Evolutionary conservation across 37 sponge, comb jelly and placozoan genomes (phyloP), one percentile per base, ranked within the genome.

Genomic region (Theonella swinhoei): DNA sequence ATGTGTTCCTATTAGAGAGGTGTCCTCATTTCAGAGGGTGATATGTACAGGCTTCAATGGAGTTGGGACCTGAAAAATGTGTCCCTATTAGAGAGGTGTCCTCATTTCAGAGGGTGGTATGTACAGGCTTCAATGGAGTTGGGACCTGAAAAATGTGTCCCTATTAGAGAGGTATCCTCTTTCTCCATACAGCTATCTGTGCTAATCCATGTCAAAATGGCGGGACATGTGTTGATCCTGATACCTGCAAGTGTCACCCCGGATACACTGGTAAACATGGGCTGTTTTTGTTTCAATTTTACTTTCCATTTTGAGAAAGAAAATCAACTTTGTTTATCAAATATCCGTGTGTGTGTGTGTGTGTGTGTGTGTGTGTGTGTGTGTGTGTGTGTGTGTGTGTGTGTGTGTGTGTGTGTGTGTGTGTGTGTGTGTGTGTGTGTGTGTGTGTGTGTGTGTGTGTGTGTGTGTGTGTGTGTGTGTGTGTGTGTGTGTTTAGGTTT

Each of bases 361-460:
- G 76, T 59, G 76, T 59, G 76, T 59, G 76, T 59, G 76, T 59
- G 76, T 59, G 76, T 59, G 76, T 72, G 72, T 72, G 72, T 82
- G 39, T 71, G 62, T 82, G 82, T 82, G 82, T 70, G 82, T 82
- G 73, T 70, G 82, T 82, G 58, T 82, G 73, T 69, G 36, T 43
- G 81, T 81, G 72, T 2, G 60, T 70, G 81, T 81, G 81, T 41
- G 81, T 81, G 81, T 70, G 81, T 69, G 62, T 54, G 81, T 81
- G 81, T 70, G 81, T 81, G 71, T 41, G 72, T 81, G 81, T 70
- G 72, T 81, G 81, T 70, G 72, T 81, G 71, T 70, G 81, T 70
- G 72, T 81, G 81, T 81, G 72, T 70, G 60, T n/a, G n/a, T n/a
- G n/a, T n/a, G n/a, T n/a, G n/a, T n/a, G n/a, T n/a, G n/a, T 79